Percentiles rank a stretch among this genome's conserved stretches.
Evolutionary conservation across 2,797 vertebrate species (phyloP).

Genomic region (Sebastes trivittatus): DNA sequence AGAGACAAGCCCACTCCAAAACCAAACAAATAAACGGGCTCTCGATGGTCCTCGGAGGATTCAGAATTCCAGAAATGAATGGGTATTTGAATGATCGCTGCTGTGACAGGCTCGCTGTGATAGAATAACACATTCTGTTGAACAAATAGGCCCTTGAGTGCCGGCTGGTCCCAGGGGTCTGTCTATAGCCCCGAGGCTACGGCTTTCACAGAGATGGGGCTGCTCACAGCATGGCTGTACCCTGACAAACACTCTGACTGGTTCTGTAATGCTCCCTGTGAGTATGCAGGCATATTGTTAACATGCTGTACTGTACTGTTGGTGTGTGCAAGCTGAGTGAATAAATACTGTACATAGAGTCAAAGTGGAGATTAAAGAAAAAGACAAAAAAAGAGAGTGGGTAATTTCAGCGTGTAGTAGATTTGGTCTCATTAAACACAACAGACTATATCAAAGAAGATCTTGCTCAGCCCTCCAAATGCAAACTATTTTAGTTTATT

Average conservation of each 20-base stretch:
- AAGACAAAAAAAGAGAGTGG: background rate
- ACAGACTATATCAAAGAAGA: constrained; percentile 3
- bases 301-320: constrained; percentile 28
- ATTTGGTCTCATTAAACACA: background rate
- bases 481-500: background rate
- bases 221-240: constrained; percentile 79
- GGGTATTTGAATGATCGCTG: constrained; percentile 87
- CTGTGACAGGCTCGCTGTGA: constrained; percentile 86
- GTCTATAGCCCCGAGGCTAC: constrained; percentile 81
- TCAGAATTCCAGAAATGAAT: constrained; percentile 80
- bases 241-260: constrained; percentile 79
- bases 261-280: constrained; percentile 63
- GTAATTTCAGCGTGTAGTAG: background rate
- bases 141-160: constrained; percentile 88
- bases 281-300: constrained; percentile 73
- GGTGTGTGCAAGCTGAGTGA: background rate
- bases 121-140: constrained; percentile 87
- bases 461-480: constrained; percentile 14
- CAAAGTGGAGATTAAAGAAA: background rate
- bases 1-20: constrained; percentile 48
- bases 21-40: constrained; percentile 62
- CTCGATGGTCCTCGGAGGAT: constrained; percentile 67
- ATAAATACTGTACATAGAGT: background rate
- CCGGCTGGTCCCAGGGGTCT: constrained; percentile 81
- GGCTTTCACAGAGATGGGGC: constrained; percentile 79